Base-by-base conservation (phyloP, 2,888 invertebrate species). In the Beris morrisii region DNA sequence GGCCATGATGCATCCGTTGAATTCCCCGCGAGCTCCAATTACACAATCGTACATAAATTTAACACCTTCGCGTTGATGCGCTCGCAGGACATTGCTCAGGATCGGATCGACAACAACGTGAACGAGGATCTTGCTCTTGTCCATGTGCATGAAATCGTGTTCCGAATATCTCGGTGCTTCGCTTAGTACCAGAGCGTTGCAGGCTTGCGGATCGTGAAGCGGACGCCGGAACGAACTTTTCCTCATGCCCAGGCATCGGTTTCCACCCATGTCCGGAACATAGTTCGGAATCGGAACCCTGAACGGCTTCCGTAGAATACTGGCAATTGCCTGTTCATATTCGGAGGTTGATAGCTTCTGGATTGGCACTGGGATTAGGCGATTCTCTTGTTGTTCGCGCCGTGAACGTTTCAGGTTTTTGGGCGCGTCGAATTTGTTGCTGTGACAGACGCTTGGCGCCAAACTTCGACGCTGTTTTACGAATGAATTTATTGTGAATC, bases 1-100 rank as follows among this genome's bases (percentile, higher is more conserved):
- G 4, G 99, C 99, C 98, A 99, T 99, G 55, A 99, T 99, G 75
- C 98, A 99, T 0, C 99, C 99, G 79, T 86, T 90, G 32, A 91
- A 91, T 69, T 87, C 85, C 66, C 91, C 90, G 74, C 94, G 91
- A 46, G 86, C 83, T 1, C 98, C 99, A 7, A 93, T 95, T 4
- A 98, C 97, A 82, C 98, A 99, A 78, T 99, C 97, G 77, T 96
- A 99, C 97, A 99, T 97, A 78, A 99, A 99, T 77, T 93, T 93
- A 0, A 99, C 98, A 44, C 99, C 99, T 77, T 99, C 98, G 71
- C 98, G 86, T 79, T 99, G 99, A 87, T 99, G 99, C 0, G 99
- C 98, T 56, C 99, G 84, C 4, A 99, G 82, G 67, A 98, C 86
- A 76, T 93, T 92, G 13, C 93, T 91, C 3, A 99, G 82, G 1